A percentile compares a stretch with the other conserved stretches of the same genome.
Conservation (phyloP, 2,888 invertebrate genomes). For the Callyntrura guangdongensis region DNA sequence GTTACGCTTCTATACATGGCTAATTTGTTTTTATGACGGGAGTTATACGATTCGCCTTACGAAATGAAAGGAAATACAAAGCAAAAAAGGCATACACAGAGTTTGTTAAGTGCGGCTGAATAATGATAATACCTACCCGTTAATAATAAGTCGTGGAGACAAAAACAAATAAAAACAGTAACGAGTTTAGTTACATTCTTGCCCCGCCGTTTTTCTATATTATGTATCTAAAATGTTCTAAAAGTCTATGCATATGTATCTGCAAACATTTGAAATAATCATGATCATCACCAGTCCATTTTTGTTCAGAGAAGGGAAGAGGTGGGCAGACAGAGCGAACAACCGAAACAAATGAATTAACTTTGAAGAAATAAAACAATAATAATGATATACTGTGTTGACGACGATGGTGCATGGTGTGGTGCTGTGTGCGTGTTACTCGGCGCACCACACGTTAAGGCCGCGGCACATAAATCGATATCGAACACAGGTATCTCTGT, state of each 20-base stretch:
- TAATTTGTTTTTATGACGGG: constrained; percentile 68
- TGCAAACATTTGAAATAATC: constrained; percentile 45
- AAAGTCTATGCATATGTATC: not conserved
- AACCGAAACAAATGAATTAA: constrained; percentile 60
- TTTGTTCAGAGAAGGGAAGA: constrained; percentile 41
- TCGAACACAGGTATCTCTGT: constrained; percentile 30
- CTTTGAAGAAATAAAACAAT: constrained; percentile 10
- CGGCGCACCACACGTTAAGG: not conserved
- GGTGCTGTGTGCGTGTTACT: not conserved
- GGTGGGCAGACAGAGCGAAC: constrained; percentile 44
- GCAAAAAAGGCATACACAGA: constrained; percentile 34
- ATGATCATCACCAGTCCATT: constrained; percentile 36
- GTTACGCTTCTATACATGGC: constrained; percentile 63
- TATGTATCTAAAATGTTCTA: not conserved
- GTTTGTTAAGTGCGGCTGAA: constrained; percentile 11
- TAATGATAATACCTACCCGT: constrained; percentile 23
- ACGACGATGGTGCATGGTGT: not conserved
- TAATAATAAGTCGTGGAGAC: constrained; percentile 58
- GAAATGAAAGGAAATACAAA: constrained; percentile 40
- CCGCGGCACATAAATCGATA: constrained; percentile 25
- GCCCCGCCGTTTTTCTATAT: not conserved
- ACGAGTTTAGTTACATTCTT: constrained; percentile 33
- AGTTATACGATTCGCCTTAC: constrained; percentile 22
- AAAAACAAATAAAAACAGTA: constrained; percentile 67
- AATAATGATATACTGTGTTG: not conserved